phyloP scores from a whole-genome alignment of 2,113 vertebrate species.

The Rattus norvegicus region GRCr8 NC_086021.1:149182001-149182500 shows the following conservation, averaged over 20 bases:
- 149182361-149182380: neutral
- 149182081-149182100: slow-evolving; percentile 60
- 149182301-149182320: neutral
- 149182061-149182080: slow-evolving; percentile 63
- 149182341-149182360: neutral
- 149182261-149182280: neutral
- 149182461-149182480: neutral
- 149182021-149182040: slow-evolving; percentile 69
- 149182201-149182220: neutral
- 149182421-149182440: neutral
- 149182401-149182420: neutral
- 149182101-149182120: slow-evolving; percentile 51
- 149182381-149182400: neutral
- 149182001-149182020: slow-evolving; percentile 51
- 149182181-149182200: neutral
- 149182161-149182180: slow-evolving; percentile 30
- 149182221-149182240: neutral
- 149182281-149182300: neutral
- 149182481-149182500: neutral
- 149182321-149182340: neutral
- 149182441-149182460: neutral
- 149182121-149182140: slow-evolving; percentile 44
- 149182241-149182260: neutral
- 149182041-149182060: slow-evolving; percentile 70
- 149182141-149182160: slow-evolving; percentile 50